A percentile compares a stretch with the other conserved stretches of the same genome.
Conservation (phyloP, 2,888 invertebrate species). For the Tetrapedia diversipes region DNA sequence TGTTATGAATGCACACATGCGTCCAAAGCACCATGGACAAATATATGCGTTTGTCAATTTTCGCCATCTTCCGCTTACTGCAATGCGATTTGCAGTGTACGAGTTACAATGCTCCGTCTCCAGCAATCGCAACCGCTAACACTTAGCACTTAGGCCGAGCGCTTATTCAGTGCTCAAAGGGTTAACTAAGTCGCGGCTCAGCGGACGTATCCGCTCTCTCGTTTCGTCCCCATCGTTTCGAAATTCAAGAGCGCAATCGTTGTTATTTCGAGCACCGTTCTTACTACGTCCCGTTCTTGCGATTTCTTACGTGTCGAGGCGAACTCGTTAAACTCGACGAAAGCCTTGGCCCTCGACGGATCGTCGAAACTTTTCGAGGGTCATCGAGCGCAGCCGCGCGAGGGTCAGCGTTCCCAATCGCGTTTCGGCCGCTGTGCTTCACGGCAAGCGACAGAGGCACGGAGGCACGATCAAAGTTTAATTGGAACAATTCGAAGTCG, state of each 20-base stretch:
- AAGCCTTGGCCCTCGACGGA: constrained; percentile 3
- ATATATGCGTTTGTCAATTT: too few species aligned
- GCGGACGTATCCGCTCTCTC: too few species aligned
- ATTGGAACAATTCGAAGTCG: constrained; percentile 52
- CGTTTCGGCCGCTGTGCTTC: constrained; percentile 1
- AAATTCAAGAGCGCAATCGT: constrained; percentile 3
- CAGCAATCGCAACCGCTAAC: too few species aligned
- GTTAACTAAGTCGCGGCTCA: not conserved
- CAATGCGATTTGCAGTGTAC: too few species aligned
- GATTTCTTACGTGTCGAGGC: constrained; percentile 34
- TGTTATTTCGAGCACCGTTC: constrained; percentile 21
- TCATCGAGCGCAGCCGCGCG: constrained; percentile 21
- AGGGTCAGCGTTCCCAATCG: constrained; percentile 37
- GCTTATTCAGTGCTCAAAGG: too few species aligned
- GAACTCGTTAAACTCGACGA: constrained; percentile 43
- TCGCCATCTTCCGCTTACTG: too few species aligned
- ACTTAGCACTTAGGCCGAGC: too few species aligned
- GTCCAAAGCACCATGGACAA: too few species aligned
- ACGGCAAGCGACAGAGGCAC: not conserved
- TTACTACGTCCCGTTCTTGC: not conserved
- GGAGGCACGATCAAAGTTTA: constrained; percentile 48
- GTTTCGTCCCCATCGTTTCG: not conserved
- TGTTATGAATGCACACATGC: too few species aligned
- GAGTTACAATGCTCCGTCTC: too few species aligned
- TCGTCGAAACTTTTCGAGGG: constrained; percentile 46